Evolutionary conservation across 2,888 invertebrate genomes (phyloP).

Genomic region (Cephus runcator): DNA sequence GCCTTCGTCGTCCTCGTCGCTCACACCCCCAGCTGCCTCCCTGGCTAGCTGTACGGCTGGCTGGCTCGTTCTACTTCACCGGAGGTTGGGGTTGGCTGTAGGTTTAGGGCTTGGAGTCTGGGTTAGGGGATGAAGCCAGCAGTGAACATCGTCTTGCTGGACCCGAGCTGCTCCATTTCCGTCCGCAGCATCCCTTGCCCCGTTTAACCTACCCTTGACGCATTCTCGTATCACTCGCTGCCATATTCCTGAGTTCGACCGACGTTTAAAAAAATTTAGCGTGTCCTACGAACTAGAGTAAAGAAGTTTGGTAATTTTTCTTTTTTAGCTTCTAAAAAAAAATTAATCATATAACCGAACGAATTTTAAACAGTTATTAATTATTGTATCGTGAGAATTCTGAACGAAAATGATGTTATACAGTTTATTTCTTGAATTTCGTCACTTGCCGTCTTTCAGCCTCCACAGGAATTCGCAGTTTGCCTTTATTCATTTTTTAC

Average conservation of each 20-base stretch:
- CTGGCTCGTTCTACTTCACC: constrained; percentile 30
- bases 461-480: background rate
- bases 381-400: background rate
- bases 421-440: background rate
- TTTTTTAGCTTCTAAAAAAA: no score
- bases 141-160: constrained; percentile 32
- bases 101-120: constrained; percentile 18
- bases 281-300: background rate
- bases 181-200: constrained; percentile 30
- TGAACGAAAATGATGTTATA: background rate
- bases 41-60: background rate
- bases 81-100: constrained; percentile 19
- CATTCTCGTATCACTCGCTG: background rate
- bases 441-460: background rate
- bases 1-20: constrained; percentile 26
- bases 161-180: constrained; percentile 46
- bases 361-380: background rate
- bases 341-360: no score
- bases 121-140: constrained; percentile 27
- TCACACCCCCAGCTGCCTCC: constrained; percentile 17
- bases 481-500: background rate
- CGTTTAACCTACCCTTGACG: constrained; percentile 17
- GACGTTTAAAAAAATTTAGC: background rate
- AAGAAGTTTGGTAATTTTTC: background rate
- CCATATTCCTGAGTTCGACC: background rate